These are phyloP conservation scores for Andrena hattorfiana DNA, from an alignment of 2,888 invertebrate species.

Conservation along the genomic window DNA sequence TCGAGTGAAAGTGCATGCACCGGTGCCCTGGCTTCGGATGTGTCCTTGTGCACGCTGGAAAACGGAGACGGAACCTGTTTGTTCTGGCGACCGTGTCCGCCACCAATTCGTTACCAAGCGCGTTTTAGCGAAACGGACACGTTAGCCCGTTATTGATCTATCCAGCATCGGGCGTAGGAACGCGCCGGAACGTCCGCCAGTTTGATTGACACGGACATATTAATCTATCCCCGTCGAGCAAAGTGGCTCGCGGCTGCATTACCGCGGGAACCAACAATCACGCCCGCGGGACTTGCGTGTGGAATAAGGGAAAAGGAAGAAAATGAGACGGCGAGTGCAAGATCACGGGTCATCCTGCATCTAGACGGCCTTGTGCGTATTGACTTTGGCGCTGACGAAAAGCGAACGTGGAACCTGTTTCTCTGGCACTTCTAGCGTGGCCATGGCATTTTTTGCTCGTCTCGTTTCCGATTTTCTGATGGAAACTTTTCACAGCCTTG, in stretches of 20 bases:
- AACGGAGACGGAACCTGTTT: conserved; percentile 56
- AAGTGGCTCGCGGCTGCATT: neutral
- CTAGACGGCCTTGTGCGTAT: conserved; percentile 60
- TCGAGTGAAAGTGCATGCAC: conserved; percentile 48
- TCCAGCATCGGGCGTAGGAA: conserved; percentile 11
- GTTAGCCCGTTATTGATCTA: conserved; percentile 54
- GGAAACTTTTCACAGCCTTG: conserved; percentile 7
- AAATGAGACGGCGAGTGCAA: conserved; percentile 7
- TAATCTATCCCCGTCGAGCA: conserved; percentile 25
- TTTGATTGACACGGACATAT: conserved; percentile 47
- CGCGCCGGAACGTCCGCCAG: conserved; percentile 13
- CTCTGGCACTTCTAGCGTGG: conserved; percentile 34
- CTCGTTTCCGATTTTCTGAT: conserved; percentile 42
- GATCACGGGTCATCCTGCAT: conserved; percentile 43
- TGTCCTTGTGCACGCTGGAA: conserved; percentile 60
- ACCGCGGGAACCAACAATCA: conserved; percentile 1
- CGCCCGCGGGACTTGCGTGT: neutral
- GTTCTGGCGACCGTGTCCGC: conserved; percentile 31
- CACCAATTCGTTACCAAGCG: conserved; percentile 28
- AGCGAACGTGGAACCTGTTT: conserved; percentile 63
- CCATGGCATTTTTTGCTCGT: conserved; percentile 44
- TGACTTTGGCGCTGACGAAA: conserved; percentile 62
- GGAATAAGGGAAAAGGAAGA: neutral
- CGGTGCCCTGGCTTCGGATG: conserved; percentile 35
- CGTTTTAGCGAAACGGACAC: conserved; percentile 13